Evolutionary conservation across 2,888 invertebrate species (phyloP), one percentile per base, ranked within the genome.

Genomic region (Erebia aethiops): DNA sequence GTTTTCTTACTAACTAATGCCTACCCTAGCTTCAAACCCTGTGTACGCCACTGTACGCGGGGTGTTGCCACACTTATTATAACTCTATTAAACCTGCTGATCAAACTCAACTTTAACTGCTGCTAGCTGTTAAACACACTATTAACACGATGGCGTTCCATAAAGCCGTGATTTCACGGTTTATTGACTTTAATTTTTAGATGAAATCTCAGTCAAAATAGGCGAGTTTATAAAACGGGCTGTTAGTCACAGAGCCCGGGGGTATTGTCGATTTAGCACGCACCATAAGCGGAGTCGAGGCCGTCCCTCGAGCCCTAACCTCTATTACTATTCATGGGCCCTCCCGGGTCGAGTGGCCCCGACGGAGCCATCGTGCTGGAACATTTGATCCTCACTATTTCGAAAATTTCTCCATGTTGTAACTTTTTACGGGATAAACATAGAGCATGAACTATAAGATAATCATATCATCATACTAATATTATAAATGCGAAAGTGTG

Each of bases 181-280:
- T 70, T 66, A 68, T 65, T 67, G 35, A 54, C 41, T 51, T 70
- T 62, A 71, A 66, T 66, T 69, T 68, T 61, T 52, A 73, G 73
- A 74, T 76, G 73, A 77, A 77, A 88, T 84, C 84, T 79, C 78
- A 65, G 76, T 74, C 83, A 76, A 84, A 87, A 88, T 82, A 83
- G 81, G 82, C 81, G 80, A 82, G 80, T 78, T 83, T 82, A 84
- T 87, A 84, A 87, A 88, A 87, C 82, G 84, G 87, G 86, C 84
- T 82, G 84, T 89, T 87, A 87, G 86, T 78, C 77, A 77, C 79
- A 77, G 78, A 77, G 82, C 90, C 89, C 86, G 73, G 75, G 91
- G 86, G 90, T 87, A 88, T 89, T 86, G 90, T 89, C 89, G 89
- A 93, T 93, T 93, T 92, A 86, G 88, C 87, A 91, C 91, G 91